Evolutionary conservation across 2,113 vertebrate species (phyloP).

Genomic region (Pituophis catenifer): DNA sequence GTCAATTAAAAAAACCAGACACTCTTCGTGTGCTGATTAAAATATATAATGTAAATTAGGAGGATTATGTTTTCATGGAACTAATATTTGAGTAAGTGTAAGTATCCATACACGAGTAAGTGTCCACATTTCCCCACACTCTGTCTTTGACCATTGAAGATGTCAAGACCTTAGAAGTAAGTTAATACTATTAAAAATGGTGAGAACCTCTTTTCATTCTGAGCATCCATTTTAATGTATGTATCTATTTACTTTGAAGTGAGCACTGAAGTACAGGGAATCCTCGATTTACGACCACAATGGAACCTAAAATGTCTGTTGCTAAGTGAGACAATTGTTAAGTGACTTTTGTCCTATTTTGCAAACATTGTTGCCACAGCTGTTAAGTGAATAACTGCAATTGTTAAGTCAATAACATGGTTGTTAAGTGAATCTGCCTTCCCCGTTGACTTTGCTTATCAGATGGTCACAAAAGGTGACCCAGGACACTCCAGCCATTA

Average conservation of each 20-base stretch:
- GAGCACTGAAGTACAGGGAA: neutral
- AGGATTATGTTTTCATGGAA: neutral
- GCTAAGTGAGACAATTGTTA: neutral
- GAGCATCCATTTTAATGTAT: neutral
- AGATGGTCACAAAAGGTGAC: too few relatives aligned
- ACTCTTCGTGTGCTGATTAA: slow-evolving; percentile 2
- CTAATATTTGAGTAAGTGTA: neutral
- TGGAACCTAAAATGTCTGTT: too few relatives aligned
- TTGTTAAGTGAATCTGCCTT: neutral
- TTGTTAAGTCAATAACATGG: neutral
- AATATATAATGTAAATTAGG: slow-evolving; percentile 9
- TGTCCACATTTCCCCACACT: neutral
- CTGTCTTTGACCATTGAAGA: neutral
- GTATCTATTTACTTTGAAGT: neutral
- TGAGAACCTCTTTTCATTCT: neutral
- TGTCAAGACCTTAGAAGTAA: neutral
- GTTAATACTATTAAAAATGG: neutral
- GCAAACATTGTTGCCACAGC: neutral
- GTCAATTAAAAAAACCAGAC: neutral
- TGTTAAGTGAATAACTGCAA: neutral
- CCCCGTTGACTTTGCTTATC: neutral
- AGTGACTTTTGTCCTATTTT: neutral
- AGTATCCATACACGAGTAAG: neutral
- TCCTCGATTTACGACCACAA: neutral
- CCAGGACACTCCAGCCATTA: too few relatives aligned